Evolutionary conservation across 2,888 invertebrate genomes (phyloP).

Genomic region (Cylloceria caligata): DNA sequence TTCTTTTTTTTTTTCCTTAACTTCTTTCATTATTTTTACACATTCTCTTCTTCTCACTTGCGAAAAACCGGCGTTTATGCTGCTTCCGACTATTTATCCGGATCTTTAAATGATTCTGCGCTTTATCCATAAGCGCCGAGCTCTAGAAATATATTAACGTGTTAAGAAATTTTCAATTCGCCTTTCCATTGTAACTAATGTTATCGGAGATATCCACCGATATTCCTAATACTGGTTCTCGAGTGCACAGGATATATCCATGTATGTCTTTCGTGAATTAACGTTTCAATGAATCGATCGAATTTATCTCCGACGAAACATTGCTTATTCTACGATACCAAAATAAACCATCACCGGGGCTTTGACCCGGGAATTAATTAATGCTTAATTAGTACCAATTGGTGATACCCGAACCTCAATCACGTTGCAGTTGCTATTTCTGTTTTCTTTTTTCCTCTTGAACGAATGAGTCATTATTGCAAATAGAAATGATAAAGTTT

Average conservation of each 20-base stretch:
- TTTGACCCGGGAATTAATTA: conserved; percentile 44
- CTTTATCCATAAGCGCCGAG: conserved; percentile 13
- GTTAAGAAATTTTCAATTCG: conserved; percentile 15
- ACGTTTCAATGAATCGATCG: conserved; percentile 20
- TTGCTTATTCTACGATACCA: neutral
- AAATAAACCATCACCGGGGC: conserved; percentile 14
- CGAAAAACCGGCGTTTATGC: neutral
- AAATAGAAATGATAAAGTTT: neutral
- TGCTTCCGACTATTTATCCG: conserved; percentile 7
- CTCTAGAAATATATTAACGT: conserved; percentile 35
- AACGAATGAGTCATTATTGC: neutral
- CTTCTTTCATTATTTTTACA: conserved; percentile 4
- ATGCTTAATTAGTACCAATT: conserved; percentile 53
- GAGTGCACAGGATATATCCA: neutral
- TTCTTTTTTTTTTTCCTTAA: neutral
- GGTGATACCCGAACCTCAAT: conserved; percentile 36
- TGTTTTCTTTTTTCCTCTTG: neutral
- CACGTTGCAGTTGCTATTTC: neutral
- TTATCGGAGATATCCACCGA: neutral
- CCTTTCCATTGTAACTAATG: neutral
- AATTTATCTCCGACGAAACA: conserved; percentile 2
- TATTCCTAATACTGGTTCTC: conserved; percentile 9
- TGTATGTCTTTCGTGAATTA: conserved; percentile 5
- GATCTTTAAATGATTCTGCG: conserved; percentile 23
- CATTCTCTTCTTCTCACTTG: conserved; percentile 10